Evolutionary conservation across 2,113 vertebrate species (phyloP), one percentile per base, ranked within the genome.

Genomic region (Paratilapia polleni): DNA sequence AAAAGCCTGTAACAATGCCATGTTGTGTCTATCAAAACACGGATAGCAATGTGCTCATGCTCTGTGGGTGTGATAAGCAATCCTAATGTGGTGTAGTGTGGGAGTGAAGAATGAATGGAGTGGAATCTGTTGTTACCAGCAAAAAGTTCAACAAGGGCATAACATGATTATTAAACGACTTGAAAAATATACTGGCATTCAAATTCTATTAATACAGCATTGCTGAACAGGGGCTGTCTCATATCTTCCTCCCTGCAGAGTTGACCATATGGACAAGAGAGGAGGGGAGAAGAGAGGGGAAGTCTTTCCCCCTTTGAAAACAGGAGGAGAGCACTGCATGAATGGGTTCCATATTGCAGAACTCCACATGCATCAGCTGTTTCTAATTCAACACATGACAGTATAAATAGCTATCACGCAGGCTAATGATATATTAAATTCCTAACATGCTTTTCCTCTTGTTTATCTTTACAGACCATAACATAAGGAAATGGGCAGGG

Each of bases 221-320:
- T 73, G 81, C 63, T 78, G 77, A 76, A 66, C 49, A 80, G 60
- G 10, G 59, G 34, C 61, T 49, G 79, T 54, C 54, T 66, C 82
- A 63, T 7, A 70, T 59, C 61, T 24, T 64, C 76, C 64, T 89
- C 77, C 90, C 87, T 91, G 89, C 56, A 79, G 89, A 85, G 77
- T 34, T 68, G 74, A 87, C 80, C 94, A 94, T 92, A 93, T 92
- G 87, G 90, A 89, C 84, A 81, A 34, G 82, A 85, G 76, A 86
- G 66, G 74, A 89, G 34, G 49, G 17, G 75, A 49, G 36, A 59
- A 63, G 31, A 59, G 75, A 84, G 70, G 84, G 85, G 84, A 91
- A 84, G 89, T 81, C 5, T 82, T 78, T 81, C 59, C 78, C 81
- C 52, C 63, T 87, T 88, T 92, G 80, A 88, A 88, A 84, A 92